Evolutionary conservation across 2,113 vertebrate genomes (phyloP).

Genomic region (Marcusenius ussheri): DNA sequence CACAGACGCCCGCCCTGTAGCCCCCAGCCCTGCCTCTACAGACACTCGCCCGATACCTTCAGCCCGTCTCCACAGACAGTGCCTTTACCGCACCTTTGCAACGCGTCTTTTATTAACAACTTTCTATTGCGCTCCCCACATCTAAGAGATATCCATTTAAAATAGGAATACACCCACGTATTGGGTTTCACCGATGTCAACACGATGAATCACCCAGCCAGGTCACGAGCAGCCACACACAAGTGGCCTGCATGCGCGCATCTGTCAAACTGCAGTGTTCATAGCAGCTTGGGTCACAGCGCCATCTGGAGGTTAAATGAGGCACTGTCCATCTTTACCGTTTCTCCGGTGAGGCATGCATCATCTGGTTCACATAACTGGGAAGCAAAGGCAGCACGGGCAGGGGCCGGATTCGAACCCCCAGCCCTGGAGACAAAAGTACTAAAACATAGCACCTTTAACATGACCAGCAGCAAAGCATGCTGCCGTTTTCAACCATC

Average conservation of each 20-base stretch:
- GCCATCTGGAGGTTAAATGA: not conserved
- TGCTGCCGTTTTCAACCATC: not conserved
- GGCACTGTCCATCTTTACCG: not conserved
- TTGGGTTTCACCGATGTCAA: slow-evolving; percentile 7
- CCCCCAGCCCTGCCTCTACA: too few species aligned
- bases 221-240: not conserved
- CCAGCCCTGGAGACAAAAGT: not conserved
- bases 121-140: slow-evolving; percentile 14
- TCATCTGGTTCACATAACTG: not conserved
- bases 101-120: slow-evolving; percentile 33
- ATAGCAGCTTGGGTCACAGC: not conserved
- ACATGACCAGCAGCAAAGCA: not conserved
- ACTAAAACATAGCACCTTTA: not conserved
- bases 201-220: not conserved
- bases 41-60: not conserved
- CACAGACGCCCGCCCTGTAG: too few species aligned
- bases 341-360: not conserved
- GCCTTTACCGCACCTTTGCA: slow-evolving; percentile 20
- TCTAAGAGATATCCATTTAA: slow-evolving; percentile 25
- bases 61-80: slow-evolving; percentile 11
- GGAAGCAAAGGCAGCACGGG: not conserved
- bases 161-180: slow-evolving; percentile 25
- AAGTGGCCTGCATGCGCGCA: not conserved
- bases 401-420: not conserved
- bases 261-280: too few species aligned